Base-by-base conservation (phyloP, 2,797 vertebrate species). In the Tokudaia muenninki region DNA sequence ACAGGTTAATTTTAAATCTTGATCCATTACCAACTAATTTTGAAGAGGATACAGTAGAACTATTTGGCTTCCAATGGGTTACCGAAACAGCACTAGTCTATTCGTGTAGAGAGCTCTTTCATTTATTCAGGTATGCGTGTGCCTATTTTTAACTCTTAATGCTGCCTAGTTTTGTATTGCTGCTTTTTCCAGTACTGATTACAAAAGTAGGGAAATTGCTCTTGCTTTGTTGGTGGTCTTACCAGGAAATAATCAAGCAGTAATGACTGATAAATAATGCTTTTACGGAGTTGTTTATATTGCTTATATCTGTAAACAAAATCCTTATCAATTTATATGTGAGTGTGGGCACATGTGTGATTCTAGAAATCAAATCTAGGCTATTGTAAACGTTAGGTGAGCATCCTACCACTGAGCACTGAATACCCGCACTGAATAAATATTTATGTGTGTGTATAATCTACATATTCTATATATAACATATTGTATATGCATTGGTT, bases 51-150 rank as follows among this genome's bases (percentile, higher is more conserved):
- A 99, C 98, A 2, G 98, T 99, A 87, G 99, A 99, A 97, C 98
- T 99, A 82, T 99, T 99, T 98, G 99, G 99, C 96, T 99, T 99
- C 98, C 98, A 98, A 31, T 99, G 99, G 99, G 99, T 99, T 89
- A 99, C 99, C 44, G 99, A 99, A 98, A 99, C 97, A 2, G 99
- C 99, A 9, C 98, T 99, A 97, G 99, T 99, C 94, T 99, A 99
- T 98, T 99, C 99, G 78, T 99, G 99, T 92, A 99, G 98, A 96
- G 97, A 99, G 81, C 99, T 99, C 37, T 99, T 99, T 98, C 99
- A 99, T 97, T 98, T 99, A 87, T 98, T 99, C 97, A 99, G 99
- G 99, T 99, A 99, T 95, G 81, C 90, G 21, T 84, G 4, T 78
- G 47, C 57, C 14, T 70, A 6, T 57, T 65, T 81, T 13, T 83